Base-by-base conservation (phyloP, 2,888 invertebrate genomes). In the Dynastes grantii region DNA sequence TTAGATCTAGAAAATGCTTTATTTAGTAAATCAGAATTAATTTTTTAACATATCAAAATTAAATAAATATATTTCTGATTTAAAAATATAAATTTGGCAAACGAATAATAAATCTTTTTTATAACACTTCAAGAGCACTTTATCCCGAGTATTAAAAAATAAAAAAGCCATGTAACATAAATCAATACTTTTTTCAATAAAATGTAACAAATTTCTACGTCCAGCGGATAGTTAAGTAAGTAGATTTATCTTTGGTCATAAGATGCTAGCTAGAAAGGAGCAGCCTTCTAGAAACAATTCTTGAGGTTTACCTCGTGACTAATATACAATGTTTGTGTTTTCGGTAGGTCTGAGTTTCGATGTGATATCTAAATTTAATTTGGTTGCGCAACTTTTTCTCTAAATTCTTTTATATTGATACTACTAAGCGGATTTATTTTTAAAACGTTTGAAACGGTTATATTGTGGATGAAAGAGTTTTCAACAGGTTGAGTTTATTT, bases 341-440 rank as follows among this genome's bases (percentile, higher is more conserved):
- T 22, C 27, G 55, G 22, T 22, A 58, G 55, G 22, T 22, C n/a
- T 22, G 16, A 6, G n/a, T 16, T 55, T 55, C n/a, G 16, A 55
- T 5, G 16, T 22, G 13, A 22, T 58, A 22, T 58, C 55, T 58
- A 58, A 58, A 58, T 58, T 58, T 58, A 58, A 58, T 58, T 16
- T 58, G n/a, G 45, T 58, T 58, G 8, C 55, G 55, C 9, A 58
- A 58, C 8, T 58, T 58, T 55, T 58, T 11, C 45, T 11, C 22
- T n/a, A 58, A 58, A 58, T 58, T 58, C 55, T 58, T 58, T 22
- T 8, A 55, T 13, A 55, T 58, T 8, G 22, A 8, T 58, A 22
- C 55, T 22, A 9, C 22, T 58, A 22, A n/a, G 5, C 6, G 55
- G 8, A 58, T 58, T 58, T 58, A 58, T 58, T 58, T 58, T 58